Base-by-base conservation (phyloP, 2,113 vertebrate genomes). In the Zosterops lateralis region DNA sequence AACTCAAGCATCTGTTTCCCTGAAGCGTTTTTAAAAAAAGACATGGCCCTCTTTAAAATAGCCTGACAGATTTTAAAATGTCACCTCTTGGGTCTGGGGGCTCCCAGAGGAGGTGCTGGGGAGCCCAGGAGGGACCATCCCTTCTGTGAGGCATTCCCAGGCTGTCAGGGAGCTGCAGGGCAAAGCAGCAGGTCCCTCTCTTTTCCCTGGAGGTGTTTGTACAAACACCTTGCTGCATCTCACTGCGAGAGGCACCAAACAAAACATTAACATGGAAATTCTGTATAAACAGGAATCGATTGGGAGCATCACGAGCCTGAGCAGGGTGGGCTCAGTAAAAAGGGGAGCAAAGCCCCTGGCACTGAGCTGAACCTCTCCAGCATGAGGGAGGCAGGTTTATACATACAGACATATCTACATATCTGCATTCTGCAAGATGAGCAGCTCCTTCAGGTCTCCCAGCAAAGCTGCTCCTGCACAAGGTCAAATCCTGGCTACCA, bases 1-100 rank as follows among this genome's bases (percentile, higher is more conserved):
- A 54, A 79, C 82, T 87, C 84, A 14, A 89, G 89, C 91, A 93
- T 87, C 93, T 95, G 93, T 79, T 97, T 91, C 73, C 45, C 84
- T 57, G 61, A 86, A 84, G 73, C 58, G 0, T 48, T 89, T 80
- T 42, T 54, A 26, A 62, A 80, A 74, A 61, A 73, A 68, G 66
- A 74, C 28, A 7, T 4, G 40, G 51, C 28, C n/a, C 32, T 77
- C 47, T 83, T 83, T 62, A 73, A 85, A 92, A 85, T 25, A 81
- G 54, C 74, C 72, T 64, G 26, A 11, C 3, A 2, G 66, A 32
- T 72, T 81, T 72, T 48, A 7, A 84, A 84, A 78, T 44, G 60
- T 20, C 79, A 84, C 18, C 38, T n/a, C 60, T 71, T 38, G 51
- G 38, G 62, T 42, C 70, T 56, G 38, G 66, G 42, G 67, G 42